Evolutionary conservation across 2,797 vertebrate species (phyloP), one percentile per base, ranked within the genome.

Genomic region (Dallia pectoralis): DNA sequence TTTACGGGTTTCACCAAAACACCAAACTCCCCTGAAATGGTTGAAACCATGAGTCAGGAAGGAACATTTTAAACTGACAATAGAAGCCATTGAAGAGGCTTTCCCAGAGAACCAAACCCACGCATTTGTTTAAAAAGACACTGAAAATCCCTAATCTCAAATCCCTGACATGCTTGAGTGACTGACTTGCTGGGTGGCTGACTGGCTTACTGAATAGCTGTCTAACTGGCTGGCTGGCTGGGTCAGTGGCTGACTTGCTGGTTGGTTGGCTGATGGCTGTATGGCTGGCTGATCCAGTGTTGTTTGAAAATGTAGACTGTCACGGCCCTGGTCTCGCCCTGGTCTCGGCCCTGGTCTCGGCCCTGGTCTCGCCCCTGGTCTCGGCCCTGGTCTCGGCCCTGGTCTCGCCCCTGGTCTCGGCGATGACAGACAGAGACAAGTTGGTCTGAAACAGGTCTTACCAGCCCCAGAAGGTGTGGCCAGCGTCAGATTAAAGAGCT

Each of bases 401-500:
- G n/a, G 14, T 44, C 59, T 59, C 25, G 53, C 4, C 22, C 53
- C 53, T 59, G 53, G 22, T 59, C 22, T 59, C 25, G 22, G 22
- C 22, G n/a, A 4, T 59, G 22, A 59, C 53, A 59, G 22, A 59
- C 18, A 33, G 2, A 40, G 22, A 9, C 2, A 7, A 36, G n/a
- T 19, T 22, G 72, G 36, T 25, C 12, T 30, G 53, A 19, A 16
- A 61, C 74, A 76, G 61, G 74, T 49, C 62, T 33, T 70, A 71
- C 65, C 51, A 67, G 80, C 72, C 51, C 77, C 81, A 49, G 7
- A 9, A 75, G 76, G 74, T 15, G 27, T 71, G 77, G 76, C 79
- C 77, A 70, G 56, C 67, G 8, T 81, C 83, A 80, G 72, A 80
- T 83, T 72, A n/a, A 44, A 59, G 74, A 83, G 78, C 82, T 84